Percentiles rank a stretch among this genome's conserved stretches.
Conservation (phyloP, 2,888 invertebrate species). For the Archips crataeganus region DNA sequence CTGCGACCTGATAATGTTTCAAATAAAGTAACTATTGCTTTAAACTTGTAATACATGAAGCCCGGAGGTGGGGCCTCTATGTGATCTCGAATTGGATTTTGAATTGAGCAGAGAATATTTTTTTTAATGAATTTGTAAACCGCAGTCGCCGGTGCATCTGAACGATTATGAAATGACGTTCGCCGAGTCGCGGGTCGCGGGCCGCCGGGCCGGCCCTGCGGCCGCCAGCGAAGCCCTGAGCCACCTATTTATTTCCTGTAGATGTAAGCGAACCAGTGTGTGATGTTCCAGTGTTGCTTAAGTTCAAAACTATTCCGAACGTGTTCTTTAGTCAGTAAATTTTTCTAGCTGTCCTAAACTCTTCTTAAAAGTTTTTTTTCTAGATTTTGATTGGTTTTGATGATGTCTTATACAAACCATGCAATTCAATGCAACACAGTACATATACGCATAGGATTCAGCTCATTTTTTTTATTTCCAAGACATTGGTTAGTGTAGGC, state of each 20-base stretch:
- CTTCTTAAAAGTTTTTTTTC: background rate
- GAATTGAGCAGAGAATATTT: slow-evolving; percentile 57
- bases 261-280: slow-evolving; percentile 10
- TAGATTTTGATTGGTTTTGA: background rate
- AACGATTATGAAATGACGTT: background rate
- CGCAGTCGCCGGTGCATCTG: slow-evolving; percentile 35
- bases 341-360: background rate
- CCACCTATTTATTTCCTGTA: slow-evolving; percentile 7
- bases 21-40: slow-evolving; percentile 66
- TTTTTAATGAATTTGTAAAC: slow-evolving; percentile 25
- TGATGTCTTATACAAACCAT: background rate
- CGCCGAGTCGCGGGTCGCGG: background rate
- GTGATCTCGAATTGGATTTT: slow-evolving; percentile 82
- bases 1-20: slow-evolving; percentile 72
- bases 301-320: slow-evolving; percentile 16
- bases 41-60: slow-evolving; percentile 75
- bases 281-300: slow-evolving; percentile 12
- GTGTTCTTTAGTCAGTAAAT: slow-evolving; percentile 10
- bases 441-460: background rate
- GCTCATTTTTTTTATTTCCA: slow-evolving; percentile 26
- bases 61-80: slow-evolving; percentile 72
- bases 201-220: background rate
- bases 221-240: background rate
- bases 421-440: slow-evolving; percentile 7
- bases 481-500: slow-evolving; percentile 1